Base-by-base conservation (phyloP, 2,113 vertebrate species). In the Lynx canadensis region DNA sequence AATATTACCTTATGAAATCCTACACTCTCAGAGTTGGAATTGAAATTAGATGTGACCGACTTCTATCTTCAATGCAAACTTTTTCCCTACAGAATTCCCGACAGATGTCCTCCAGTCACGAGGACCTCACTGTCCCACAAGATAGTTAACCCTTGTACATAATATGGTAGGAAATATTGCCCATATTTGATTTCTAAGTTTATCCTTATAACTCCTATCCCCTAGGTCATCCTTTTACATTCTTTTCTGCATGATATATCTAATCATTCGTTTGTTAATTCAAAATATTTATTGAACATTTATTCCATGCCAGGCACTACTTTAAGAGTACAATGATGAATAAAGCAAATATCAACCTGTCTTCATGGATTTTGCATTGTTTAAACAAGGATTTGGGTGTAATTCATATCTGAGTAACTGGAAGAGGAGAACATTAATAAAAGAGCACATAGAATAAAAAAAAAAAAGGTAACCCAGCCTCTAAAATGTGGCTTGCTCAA, bases 331-430 rank as follows among this genome's bases (percentile, higher is more conserved):
- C 3, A 63, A 18, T 86, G 50, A 57, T 78, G 60, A 66, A 85
- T 57, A 68, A 95, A 87, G 11, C 21, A 89, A 83, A 45, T 84
- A 66, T 18, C 25, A 87, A 63, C 65, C 21, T 82, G 12, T 91
- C n/a, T 81, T 93, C 31, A 80, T 88, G 55, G 36, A 41, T 21
- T 94, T 94, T 93, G 6, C 31, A 69, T 71, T 90, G 78, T 82
- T 94, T 91, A 92, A 89, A 25, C 25, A 93, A 95, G 8, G 5
- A 96, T 96, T 86, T 89, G 33, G 7, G 3, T 66, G 8, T 71
- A 94, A 89, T 79, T 88, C 65, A 93, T 94, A 87, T 60, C 76
- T 90, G 29, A 88, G 78, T 71, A 78, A 71, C 25, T 94, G 4
- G 10, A 94, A 96, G 38, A 65, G 9, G 21, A 87, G 29, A 69